Percentiles rank a stretch among this genome's conserved stretches.
Evolutionary conservation across 2,888 invertebrate genomes (phyloP).

Genomic region (Alsophila aescularia): DNA sequence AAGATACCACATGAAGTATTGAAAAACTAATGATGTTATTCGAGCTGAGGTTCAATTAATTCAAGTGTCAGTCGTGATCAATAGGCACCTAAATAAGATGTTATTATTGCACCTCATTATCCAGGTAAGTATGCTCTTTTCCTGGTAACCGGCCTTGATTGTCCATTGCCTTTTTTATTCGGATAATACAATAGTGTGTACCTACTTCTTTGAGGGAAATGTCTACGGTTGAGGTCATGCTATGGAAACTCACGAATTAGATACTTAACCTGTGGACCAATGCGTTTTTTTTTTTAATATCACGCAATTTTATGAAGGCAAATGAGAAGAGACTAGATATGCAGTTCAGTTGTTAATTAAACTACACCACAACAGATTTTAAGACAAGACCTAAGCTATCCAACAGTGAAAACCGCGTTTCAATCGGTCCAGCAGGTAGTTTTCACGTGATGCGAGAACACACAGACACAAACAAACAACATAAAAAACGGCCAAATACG

Average conservation of each 20-base stretch:
- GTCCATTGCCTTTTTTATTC: slow-evolving; percentile 5
- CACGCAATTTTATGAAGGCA: too few species aligned
- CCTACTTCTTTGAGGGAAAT: not conserved
- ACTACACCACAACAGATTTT: too few species aligned
- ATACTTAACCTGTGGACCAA: too few species aligned
- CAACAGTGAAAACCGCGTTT: too few species aligned
- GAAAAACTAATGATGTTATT: slow-evolving; percentile 20
- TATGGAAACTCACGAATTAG: not conserved
- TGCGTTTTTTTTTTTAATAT: too few species aligned
- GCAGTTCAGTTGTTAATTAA: too few species aligned
- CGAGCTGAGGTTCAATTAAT: slow-evolving; percentile 2
- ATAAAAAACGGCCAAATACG: too few species aligned
- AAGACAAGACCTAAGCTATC: too few species aligned
- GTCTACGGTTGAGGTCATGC: not conserved
- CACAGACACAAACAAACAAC: too few species aligned
- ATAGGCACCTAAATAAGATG: slow-evolving; percentile 10
- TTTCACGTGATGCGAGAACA: too few species aligned
- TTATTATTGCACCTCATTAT: slow-evolving; percentile 12
- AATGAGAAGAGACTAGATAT: too few species aligned
- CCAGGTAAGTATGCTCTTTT: slow-evolving; percentile 2
- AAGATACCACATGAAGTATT: not conserved
- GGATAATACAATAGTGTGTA: slow-evolving; percentile 31
- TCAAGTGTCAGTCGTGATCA: slow-evolving; percentile 31
- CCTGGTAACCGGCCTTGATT: slow-evolving; percentile 14
- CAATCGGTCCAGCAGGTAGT: too few species aligned